Base-by-base conservation (phyloP, 2,888 invertebrate genomes). In the Alcis repandata region DNA sequence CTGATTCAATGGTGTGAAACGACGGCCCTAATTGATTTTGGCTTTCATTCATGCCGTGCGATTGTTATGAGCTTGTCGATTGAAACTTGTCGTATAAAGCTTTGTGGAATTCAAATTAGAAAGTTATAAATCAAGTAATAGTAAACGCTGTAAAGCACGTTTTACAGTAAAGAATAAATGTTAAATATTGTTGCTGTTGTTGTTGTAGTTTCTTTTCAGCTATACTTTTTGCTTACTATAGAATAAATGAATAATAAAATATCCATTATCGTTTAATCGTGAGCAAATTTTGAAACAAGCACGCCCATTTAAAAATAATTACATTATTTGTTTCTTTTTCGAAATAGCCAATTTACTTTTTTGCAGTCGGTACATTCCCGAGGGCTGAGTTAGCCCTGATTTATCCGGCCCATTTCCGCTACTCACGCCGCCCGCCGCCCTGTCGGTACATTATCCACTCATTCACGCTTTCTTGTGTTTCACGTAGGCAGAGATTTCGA, bases 321-420 rank as follows among this genome's bases (percentile, higher is more conserved):
- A 6, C 27, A 27, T 6, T 6, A 27, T 27, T 27, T 27, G 6
- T 27, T 27, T 15, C 32, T 32, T 32, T 48, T 8, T 1, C 2
- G 15, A 11, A n/a, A 9, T 9, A 17, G 8, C 27, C 52, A 45
- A 53, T 49, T 19, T 8, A n/a, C n/a, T 78, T 70, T 73, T 82
- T 38, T 87, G 85, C 81, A 0, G 63, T 74, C 86, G 61, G 67
- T 90, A 85, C 85, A 32, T 27, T 67, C 80, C 88, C 83, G 65
- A 59, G 87, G 87, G 88, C 70, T 69, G 84, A 86, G 86, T 88
- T 88, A 84, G 82, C 80, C 79, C 80, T 90, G 91, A 91, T 91
- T 91, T 91, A 90, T 91, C 83, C 82, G 79, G 78, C 80, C 88
- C 88, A 87, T 91, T 91, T 91, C 87, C 86, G 75, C 48, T 71